phyloP scores from a whole-genome alignment of 2,113 vertebrate genomes.

The Oreochromis tanganicae region DNA sequence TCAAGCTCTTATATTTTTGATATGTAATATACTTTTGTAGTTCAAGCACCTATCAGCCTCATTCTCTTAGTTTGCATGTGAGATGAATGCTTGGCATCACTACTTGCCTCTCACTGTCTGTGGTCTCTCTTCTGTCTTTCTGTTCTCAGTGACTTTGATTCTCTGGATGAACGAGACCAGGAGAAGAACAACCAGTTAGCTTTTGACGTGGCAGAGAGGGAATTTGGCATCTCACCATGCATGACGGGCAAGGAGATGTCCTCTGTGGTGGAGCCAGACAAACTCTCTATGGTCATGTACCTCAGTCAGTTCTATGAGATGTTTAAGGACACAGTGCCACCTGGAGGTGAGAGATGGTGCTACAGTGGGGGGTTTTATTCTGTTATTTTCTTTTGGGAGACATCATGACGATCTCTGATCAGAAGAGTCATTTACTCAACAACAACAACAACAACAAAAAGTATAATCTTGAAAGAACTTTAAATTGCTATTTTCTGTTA shows the following conservation, averaged over 20 bases:
- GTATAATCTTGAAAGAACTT: background rate
- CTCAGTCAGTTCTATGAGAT: constrained; percentile 99
- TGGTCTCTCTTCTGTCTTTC: background rate
- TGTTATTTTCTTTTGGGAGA: background rate
- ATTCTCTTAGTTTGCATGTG: accelerated
- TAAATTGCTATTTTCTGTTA: background rate
- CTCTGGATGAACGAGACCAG: constrained; percentile 85
- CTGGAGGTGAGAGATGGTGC: constrained; percentile 75
- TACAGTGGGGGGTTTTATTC: background rate
- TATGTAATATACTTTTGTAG: background rate
- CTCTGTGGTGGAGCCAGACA: constrained; percentile 91
- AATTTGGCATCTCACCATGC: constrained; percentile 95
- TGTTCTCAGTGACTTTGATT: constrained; percentile 84
- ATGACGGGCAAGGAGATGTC: constrained; percentile 99
- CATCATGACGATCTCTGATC: accelerated
- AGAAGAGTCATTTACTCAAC: background rate
- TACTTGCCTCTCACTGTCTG: accelerated
- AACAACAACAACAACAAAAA: background rate
- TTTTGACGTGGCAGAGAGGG: constrained; percentile 90
- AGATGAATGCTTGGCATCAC: background rate
- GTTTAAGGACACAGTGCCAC: constrained; percentile 93
- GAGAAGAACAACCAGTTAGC: constrained; percentile 93
- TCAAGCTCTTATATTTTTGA: background rate
- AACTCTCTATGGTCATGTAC: constrained; percentile 99
- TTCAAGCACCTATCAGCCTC: background rate